Conservation (phyloP, 2,888 invertebrate species). For the Polyploca ridens region DNA sequence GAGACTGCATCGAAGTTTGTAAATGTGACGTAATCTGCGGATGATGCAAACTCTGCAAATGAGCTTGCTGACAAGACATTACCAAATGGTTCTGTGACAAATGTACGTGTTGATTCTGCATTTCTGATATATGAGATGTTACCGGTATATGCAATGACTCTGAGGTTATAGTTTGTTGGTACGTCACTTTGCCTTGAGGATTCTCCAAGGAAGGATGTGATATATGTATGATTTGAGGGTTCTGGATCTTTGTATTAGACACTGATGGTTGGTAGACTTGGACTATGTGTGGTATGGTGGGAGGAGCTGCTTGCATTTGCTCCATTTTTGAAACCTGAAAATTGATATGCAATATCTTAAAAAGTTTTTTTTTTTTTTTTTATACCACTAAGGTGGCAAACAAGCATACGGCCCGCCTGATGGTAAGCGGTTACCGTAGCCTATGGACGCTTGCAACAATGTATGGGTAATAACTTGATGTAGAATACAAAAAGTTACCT, state of each 20-base stretch:
- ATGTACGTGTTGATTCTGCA: slow-evolving; percentile 49
- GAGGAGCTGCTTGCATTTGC: slow-evolving; percentile 55
- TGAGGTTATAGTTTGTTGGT: slow-evolving; percentile 65
- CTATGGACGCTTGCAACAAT: too few species aligned
- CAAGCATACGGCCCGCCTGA: too few species aligned
- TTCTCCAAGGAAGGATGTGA: slow-evolving; percentile 61
- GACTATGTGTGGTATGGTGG: slow-evolving; percentile 65
- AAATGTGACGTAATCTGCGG: slow-evolving; percentile 6
- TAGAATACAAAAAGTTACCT: too few species aligned
- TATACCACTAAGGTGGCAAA: too few species aligned
- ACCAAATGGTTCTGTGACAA: slow-evolving; percentile 68
- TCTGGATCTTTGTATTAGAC: slow-evolving; percentile 50
- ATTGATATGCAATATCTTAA: too few species aligned
- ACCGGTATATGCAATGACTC: slow-evolving; percentile 64
- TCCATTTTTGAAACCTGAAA: slow-evolving; percentile 58
- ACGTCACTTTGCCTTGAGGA: slow-evolving; percentile 64
- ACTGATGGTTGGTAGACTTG: slow-evolving; percentile 67
- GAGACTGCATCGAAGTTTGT: slow-evolving; percentile 36
- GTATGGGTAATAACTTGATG: too few species aligned
- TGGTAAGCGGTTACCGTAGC: too few species aligned
- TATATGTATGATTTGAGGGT: slow-evolving; percentile 62
- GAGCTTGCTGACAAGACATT: slow-evolving; percentile 69
- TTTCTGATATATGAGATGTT: slow-evolving; percentile 53
- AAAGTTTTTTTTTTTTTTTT: too few species aligned
- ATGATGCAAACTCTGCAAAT: slow-evolving; percentile 56